These are phyloP conservation scores for Tiphia femorata DNA, from an alignment of 2,888 invertebrate species.

Conservation along the genomic window DNA sequence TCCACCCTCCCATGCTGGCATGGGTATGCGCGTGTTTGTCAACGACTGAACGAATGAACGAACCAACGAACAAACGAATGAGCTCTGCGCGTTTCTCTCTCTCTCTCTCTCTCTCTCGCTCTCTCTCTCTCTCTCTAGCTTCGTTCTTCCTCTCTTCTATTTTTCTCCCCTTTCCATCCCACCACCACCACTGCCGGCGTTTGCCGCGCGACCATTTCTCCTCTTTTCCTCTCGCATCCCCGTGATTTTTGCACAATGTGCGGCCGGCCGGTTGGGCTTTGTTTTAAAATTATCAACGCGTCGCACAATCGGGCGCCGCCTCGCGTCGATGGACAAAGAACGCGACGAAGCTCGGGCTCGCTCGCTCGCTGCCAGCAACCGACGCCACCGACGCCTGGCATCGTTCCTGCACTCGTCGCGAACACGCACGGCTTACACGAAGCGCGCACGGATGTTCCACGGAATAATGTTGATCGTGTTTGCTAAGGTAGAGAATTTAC, in stretches of 20 bases:
- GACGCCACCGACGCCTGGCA: slow-evolving; percentile 12
- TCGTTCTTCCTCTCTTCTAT: slow-evolving; percentile 9
- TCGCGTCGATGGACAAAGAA: slow-evolving; percentile 57
- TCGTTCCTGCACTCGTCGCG: too few species aligned
- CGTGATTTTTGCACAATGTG: slow-evolving; percentile 64
- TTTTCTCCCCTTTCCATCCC: slow-evolving; percentile 39
- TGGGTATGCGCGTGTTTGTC: slow-evolving; percentile 28
- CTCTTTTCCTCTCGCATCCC: slow-evolving; percentile 40
- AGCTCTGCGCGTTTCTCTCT: neutral
- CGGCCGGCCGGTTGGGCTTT: slow-evolving; percentile 52
- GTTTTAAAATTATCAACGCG: slow-evolving; percentile 68
- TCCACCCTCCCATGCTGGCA: neutral
- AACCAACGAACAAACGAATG: slow-evolving; percentile 9
- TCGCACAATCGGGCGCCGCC: slow-evolving; percentile 62
- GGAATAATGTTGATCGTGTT: too few species aligned
- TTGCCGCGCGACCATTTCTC: slow-evolving; percentile 12
- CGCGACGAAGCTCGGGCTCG: neutral
- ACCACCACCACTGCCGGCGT: slow-evolving; percentile 2
- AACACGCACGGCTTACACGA: too few species aligned
- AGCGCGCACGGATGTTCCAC: too few species aligned
- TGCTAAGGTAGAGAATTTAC: too few species aligned
- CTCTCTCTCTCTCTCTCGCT: neutral
- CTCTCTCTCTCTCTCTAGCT: neutral
- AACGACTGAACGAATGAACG: slow-evolving; percentile 28
- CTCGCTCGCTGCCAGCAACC: slow-evolving; percentile 14